phyloP scores from a whole-genome alignment of 2,797 vertebrate genomes.

The Acanthurus tractus region DNA sequence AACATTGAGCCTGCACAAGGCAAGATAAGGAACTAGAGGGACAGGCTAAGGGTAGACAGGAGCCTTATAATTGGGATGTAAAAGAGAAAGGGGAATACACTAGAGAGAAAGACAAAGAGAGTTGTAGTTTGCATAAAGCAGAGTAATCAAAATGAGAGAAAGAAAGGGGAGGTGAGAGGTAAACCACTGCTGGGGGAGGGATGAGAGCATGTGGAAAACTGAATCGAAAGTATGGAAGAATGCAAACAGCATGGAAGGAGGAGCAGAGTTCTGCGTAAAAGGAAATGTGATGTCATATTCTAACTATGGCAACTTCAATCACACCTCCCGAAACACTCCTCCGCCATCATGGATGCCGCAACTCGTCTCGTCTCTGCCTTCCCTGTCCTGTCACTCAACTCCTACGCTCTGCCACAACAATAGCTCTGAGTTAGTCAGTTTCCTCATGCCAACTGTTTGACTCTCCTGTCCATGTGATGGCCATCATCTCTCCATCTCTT shows the following conservation, averaged over 20 bases:
- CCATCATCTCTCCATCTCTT: conserved; percentile 36
- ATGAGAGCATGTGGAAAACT: conserved; percentile 12
- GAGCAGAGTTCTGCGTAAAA: conserved; percentile 5
- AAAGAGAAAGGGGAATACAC: conserved; percentile 64
- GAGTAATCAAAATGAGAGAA: conserved; percentile 70
- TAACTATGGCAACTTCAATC: conserved; percentile 30
- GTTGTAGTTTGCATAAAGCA: conserved; percentile 77
- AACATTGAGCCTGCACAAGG: conserved; percentile 61
- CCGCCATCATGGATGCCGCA: conserved; percentile 10
- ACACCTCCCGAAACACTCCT: conserved; percentile 24
- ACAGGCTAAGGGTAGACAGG: conserved; percentile 54
- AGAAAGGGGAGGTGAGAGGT: conserved; percentile 18
- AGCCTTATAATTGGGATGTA: conserved; percentile 76
- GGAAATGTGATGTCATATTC: conserved; percentile 17
- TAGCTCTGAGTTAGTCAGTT: conserved; percentile 25
- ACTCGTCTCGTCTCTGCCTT: conserved; percentile 23
- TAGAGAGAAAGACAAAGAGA: conserved; percentile 49
- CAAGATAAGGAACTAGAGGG: conserved; percentile 65
- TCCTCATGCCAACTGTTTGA: conserved; percentile 27
- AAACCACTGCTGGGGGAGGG: conserved; percentile 17
- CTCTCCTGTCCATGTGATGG: conserved; percentile 39
- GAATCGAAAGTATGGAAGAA: conserved; percentile 13
- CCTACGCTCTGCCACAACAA: conserved; percentile 44
- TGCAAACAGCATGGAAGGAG: conserved; percentile 15
- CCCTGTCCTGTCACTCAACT: conserved; percentile 48